Percentiles rank a stretch among this genome's conserved stretches.
These are phyloP conservation scores for Phocoena sinus DNA, from an alignment of 2,113 vertebrate genomes.

Conservation along the genomic window DNA sequence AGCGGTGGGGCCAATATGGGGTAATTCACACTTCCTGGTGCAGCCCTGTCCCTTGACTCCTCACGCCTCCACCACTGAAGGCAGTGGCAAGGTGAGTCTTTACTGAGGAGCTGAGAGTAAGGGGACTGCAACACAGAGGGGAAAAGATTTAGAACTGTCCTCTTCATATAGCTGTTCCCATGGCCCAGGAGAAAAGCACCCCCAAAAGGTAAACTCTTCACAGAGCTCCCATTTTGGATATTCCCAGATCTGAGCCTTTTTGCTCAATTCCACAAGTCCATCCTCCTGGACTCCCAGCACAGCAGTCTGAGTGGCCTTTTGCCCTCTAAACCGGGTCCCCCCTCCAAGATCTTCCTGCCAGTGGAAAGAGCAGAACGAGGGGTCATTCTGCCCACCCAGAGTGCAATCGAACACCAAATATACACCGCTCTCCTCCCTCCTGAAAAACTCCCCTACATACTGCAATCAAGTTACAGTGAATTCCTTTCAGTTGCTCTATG, in stretches of 20 bases:
- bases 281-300: not conserved
- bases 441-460: not conserved
- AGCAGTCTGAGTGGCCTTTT: not conserved
- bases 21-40: not conserved
- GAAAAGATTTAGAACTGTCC: not conserved
- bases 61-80: not conserved
- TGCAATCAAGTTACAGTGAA: not conserved
- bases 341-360: not conserved
- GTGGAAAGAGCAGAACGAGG: not conserved
- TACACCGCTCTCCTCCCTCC: not conserved
- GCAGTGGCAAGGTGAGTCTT: not conserved
- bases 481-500: not conserved
- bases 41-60: not conserved
- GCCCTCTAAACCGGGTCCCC: not conserved
- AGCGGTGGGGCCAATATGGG: not conserved
- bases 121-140: not conserved
- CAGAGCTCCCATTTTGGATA: not conserved
- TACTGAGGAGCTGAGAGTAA: not conserved
- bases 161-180: not conserved
- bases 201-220: not conserved
- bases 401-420: not conserved
- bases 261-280: not conserved
- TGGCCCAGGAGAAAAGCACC: not conserved
- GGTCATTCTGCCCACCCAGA: not conserved
- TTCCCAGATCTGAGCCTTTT: not conserved